A percentile compares a stretch with the other conserved stretches of the same genome.
Conservation (phyloP, 2,113 vertebrate genomes). For the Eira barbara region DNA sequence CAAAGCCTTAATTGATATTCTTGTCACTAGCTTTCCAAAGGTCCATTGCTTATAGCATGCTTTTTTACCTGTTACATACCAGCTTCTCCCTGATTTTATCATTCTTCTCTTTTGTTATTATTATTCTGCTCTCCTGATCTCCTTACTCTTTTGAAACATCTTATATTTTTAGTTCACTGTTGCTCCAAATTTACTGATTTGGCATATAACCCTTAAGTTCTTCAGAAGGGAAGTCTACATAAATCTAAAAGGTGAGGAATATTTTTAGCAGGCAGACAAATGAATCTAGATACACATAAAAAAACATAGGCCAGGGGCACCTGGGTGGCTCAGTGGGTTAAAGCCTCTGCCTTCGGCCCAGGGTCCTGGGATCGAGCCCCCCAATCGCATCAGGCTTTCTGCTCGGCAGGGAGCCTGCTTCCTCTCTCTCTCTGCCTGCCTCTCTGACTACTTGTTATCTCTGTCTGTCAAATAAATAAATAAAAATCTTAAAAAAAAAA, state of each 20-base stretch:
- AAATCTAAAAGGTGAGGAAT: slow-evolving; percentile 11
- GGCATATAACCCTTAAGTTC: neutral
- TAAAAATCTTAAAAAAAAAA: no score
- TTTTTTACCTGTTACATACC: neutral
- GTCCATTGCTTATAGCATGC: neutral
- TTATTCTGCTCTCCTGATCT: neutral
- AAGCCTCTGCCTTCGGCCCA: no score
- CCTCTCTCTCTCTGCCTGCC: no score
- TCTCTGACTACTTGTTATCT: no score
- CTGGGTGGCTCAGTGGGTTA: no score
- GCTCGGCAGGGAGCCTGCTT: no score
- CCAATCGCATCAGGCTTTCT: no score
- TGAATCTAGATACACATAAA: neutral
- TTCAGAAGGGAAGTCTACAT: neutral
- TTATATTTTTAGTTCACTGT: slow-evolving; percentile 13
- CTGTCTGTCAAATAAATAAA: no score
- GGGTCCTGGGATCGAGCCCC: no score
- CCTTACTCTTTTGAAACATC: neutral
- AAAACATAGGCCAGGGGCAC: no score
- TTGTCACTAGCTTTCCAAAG: neutral
- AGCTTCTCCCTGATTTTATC: neutral
- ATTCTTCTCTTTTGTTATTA: neutral
- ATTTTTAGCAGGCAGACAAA: neutral
- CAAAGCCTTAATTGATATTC: neutral
- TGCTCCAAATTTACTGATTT: neutral